These are phyloP conservation scores for Kobus ellipsiprymnus DNA, from an alignment of 2,113 vertebrate species.

Conservation along the genomic window DNA sequence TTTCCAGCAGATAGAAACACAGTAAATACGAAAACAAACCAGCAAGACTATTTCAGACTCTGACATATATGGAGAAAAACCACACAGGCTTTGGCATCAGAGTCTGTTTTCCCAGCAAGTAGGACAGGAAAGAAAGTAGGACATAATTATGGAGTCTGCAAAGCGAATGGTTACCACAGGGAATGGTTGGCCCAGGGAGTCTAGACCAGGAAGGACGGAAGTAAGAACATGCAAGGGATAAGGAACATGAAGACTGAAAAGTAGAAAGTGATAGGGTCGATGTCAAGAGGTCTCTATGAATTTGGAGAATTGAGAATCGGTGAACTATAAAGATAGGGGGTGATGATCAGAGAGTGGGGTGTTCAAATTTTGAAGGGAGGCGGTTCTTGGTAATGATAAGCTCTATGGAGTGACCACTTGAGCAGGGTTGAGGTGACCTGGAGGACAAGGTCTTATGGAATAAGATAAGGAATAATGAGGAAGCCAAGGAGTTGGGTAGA, in stretches of 20 bases:
- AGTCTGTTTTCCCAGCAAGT: neutral
- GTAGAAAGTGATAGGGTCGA: neutral
- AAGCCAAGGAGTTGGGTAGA: neutral
- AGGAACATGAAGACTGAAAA: neutral
- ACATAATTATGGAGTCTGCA: neutral
- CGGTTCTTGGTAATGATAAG: neutral
- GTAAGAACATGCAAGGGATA: neutral
- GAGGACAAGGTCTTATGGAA: neutral
- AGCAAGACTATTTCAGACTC: neutral
- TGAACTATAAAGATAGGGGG: neutral
- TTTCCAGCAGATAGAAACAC: neutral
- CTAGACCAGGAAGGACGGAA: neutral
- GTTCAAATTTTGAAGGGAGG: neutral
- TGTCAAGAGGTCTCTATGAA: neutral
- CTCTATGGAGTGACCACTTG: neutral
- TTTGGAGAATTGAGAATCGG: neutral
- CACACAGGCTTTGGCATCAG: neutral
- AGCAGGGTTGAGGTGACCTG: neutral
- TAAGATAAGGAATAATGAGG: neutral
- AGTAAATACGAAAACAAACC: neutral
- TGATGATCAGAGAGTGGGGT: neutral
- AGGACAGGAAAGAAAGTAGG: neutral
- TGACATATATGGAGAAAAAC: neutral
- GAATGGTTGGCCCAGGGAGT: neutral
- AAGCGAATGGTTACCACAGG: neutral